Evolutionary conservation across 35 echinoderm and acorn worm genomes (phyloP).

Genomic region (Apostichopus japonicus): DNA sequence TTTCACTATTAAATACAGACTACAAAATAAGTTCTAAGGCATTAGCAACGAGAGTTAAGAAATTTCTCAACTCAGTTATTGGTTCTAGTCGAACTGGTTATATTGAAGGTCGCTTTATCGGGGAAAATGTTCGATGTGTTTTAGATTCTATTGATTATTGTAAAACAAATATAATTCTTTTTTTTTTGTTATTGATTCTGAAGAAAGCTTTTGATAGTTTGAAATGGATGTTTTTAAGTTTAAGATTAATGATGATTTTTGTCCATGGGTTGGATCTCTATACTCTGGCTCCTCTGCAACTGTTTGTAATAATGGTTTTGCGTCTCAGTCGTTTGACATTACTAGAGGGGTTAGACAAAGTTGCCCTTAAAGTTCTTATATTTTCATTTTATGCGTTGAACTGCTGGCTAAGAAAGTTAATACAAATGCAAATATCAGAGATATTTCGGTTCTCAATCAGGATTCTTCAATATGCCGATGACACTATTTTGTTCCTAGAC

Average conservation of each 20-base stretch:
- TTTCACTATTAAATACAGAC: background rate
- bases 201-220: background rate
- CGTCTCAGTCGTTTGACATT: background rate
- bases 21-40: constrained; percentile 1
- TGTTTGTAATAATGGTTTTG: no score
- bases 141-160: background rate
- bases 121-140: background rate
- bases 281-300: background rate
- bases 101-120: constrained; percentile 21
- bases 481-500: no score
- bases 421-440: background rate
- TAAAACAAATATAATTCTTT: background rate
- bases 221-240: background rate
- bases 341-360: background rate
- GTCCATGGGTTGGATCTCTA: background rate
- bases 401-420: background rate
- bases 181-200: background rate
- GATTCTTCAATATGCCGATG: background rate
- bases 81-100: background rate
- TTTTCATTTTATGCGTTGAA: background rate
- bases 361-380: background rate
- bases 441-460: background rate
- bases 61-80: background rate
- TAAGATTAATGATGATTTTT: background rate
- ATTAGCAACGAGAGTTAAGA: constrained; percentile 20